Evolutionary conservation across 2,113 vertebrate genomes (phyloP).

Genomic region (Scatophagus argus): DNA sequence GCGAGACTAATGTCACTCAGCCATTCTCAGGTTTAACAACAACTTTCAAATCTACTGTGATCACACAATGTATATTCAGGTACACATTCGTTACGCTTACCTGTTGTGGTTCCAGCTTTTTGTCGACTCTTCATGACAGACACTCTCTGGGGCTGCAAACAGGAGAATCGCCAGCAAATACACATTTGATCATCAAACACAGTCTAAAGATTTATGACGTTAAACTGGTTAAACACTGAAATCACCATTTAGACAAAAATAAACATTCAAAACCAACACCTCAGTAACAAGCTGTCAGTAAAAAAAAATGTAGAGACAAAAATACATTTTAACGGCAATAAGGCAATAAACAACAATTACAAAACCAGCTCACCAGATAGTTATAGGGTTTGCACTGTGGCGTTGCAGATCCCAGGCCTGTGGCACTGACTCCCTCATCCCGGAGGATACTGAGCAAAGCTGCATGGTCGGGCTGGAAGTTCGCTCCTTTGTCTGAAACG

Average conservation of each 20-base stretch:
- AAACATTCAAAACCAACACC: neutral
- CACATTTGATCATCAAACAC: neutral
- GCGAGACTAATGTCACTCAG: no score
- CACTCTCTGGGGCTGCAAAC: slow-evolving; percentile 79
- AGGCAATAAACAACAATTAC: neutral
- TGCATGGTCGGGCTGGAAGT: slow-evolving; percentile 59
- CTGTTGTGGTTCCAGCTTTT: slow-evolving; percentile 59
- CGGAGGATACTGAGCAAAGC: slow-evolving; percentile 74
- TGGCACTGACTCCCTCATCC: slow-evolving; percentile 54
- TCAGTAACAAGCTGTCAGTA: neutral
- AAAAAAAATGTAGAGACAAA: neutral
- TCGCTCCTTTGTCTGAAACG: slow-evolving; percentile 58
- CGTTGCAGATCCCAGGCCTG: slow-evolving; percentile 27
- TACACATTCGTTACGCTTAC: slow-evolving; percentile 59
- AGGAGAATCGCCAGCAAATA: neutral
- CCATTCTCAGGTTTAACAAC: no score
- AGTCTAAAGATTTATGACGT: neutral
- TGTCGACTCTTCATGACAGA: slow-evolving; percentile 74
- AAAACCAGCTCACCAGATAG: slow-evolving; percentile 64
- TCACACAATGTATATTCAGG: neutral
- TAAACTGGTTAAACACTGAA: neutral
- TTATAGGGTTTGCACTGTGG: slow-evolving; percentile 57
- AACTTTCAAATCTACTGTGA: neutral
- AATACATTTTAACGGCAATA: neutral
- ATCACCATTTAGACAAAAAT: neutral